Conservation (phyloP, 2,797 vertebrate species). For the Amblyopsis hoosieri region DNA sequence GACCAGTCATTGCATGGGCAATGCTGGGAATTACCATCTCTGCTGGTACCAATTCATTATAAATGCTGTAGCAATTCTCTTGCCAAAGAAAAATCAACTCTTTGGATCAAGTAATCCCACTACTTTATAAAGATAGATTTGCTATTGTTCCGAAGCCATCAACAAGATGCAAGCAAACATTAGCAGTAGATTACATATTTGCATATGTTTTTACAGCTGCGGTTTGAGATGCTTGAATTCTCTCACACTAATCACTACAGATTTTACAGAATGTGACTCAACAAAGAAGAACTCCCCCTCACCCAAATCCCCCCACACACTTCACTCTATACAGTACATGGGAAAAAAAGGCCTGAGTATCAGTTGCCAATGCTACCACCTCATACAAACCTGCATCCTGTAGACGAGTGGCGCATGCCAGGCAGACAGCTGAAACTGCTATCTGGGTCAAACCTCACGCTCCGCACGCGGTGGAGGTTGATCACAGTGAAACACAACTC, state of each 20-base stretch:
- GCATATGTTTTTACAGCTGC: conserved; percentile 9
- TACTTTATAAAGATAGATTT: conserved; percentile 1
- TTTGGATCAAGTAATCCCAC: no score
- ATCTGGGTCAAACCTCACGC: no score
- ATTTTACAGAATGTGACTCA: conserved; percentile 1
- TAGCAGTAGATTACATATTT: not conserved
- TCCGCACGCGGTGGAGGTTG: no score
- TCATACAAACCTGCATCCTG: no score
- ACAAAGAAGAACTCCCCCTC: not conserved
- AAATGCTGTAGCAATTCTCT: conserved; percentile 1
- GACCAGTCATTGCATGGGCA: conserved; percentile 1
- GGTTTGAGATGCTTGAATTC: conserved; percentile 1
- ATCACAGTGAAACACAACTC: no score
- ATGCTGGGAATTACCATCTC: no score
- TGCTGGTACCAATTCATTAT: not conserved
- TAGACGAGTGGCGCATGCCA: no score
- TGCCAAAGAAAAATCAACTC: not conserved
- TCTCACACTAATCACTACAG: conserved; percentile 15
- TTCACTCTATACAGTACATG: no score
- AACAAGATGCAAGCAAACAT: not conserved
- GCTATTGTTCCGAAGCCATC: conserved; percentile 1
- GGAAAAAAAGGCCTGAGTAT: no score
- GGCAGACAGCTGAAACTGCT: no score
- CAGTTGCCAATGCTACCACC: no score
- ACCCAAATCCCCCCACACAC: no score